Base-by-base conservation (phyloP, 2,888 invertebrate genomes). In the Gastracanthus pulcherrimus region DNA sequence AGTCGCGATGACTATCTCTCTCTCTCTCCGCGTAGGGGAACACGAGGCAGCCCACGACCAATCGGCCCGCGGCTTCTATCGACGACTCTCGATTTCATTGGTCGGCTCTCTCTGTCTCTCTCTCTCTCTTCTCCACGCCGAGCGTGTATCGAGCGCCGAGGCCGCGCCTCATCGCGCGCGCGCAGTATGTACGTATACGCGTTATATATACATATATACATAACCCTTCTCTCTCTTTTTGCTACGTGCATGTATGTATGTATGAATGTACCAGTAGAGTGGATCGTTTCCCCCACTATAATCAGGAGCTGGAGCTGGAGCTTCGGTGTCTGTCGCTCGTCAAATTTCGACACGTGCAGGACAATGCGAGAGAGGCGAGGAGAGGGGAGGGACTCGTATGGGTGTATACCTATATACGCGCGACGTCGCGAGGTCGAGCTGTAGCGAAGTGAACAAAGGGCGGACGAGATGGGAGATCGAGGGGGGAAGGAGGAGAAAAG, bases 61-160 rank as follows among this genome's bases (percentile, higher is more conserved):
- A 91, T 91, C 86, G 87, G 85, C 81, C 84, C 84, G 78, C 85
- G 84, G 86, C 87, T 88, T 88, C n/a, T 88, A 88, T 89, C 89
- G 84, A 86, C 78, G 84, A 79, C 84, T 84, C 82, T 81, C 83
- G 83, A 85, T 85, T 86, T 86, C 87, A 91, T 91, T 91, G 91
- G 91, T 85, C 85, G 86, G 74, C 84, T 83, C 86, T 85, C 79
- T 7, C 69, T 60, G 38, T 26, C 1, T 13, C 36, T 41, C 31
- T 31, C 26, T 69, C 80, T 51, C 69, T 19, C 69, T 41, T n/a
- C 80, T 51, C 45, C 74, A 86, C 87, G 86, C 88, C 88, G 89
- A 71, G 75, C 91, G 91, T 91, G 89, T 90, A 91, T 91, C 90
- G 91, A 90, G 89, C 91, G 90, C 84, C 87, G 87, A 85, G 87